Percentiles rank a stretch among this genome's conserved stretches.
These are phyloP conservation scores for Aratinga solstitialis DNA, from an alignment of 2,797 vertebrate species.

Conservation along the genomic window DNA sequence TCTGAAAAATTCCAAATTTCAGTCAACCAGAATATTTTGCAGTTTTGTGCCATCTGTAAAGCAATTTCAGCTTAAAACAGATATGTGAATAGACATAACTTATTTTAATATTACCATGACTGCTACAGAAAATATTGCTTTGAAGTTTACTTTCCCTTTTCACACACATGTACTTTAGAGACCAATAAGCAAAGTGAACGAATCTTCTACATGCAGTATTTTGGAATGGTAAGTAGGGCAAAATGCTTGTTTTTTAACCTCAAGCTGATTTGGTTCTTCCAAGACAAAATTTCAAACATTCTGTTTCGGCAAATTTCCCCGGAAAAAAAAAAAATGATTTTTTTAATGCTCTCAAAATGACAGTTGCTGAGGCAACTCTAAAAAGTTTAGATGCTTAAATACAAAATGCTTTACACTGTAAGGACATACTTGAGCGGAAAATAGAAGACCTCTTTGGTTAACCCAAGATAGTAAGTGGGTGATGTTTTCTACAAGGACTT, in stretches of 20 bases:
- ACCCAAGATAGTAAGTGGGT: background rate
- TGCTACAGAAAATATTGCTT: background rate
- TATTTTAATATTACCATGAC: background rate
- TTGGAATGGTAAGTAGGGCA: background rate
- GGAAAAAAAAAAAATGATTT: rapidly evolving
- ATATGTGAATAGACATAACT: background rate
- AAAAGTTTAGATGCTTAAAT: background rate
- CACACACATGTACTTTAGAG: background rate
- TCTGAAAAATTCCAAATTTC: background rate
- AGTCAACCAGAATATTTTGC: background rate
- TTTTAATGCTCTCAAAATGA: background rate
- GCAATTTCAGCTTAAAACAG: background rate
- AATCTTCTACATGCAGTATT: background rate
- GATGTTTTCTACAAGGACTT: background rate
- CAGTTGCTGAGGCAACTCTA: background rate
- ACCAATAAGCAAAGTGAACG: background rate
- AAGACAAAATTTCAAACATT: background rate
- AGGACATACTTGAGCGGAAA: background rate
- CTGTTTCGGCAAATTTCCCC: background rate
- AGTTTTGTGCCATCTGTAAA: background rate
- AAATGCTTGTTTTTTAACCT: background rate
- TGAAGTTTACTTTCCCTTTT: background rate
- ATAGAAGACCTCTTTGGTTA: background rate
- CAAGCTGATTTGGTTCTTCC: background rate
- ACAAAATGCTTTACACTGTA: background rate